Percentiles rank a stretch among this genome's conserved stretches.
Conservation (phyloP, 2,113 vertebrate species). For the Dromiciops gliroides region DNA sequence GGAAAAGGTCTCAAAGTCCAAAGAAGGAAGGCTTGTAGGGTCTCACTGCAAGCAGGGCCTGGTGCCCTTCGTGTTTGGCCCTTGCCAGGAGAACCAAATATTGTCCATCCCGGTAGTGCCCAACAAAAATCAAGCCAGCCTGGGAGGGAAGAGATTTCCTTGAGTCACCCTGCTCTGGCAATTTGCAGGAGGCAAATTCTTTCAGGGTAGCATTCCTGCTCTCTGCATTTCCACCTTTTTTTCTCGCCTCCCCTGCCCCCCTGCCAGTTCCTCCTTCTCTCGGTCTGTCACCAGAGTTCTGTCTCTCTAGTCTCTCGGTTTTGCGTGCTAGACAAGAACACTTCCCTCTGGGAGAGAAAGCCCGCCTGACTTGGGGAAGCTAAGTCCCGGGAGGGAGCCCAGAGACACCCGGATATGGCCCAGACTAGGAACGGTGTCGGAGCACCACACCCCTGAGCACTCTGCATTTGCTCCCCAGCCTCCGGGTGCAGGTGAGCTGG, state of each 20-base stretch:
- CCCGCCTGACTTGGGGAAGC: background rate
- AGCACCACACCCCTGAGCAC: background rate
- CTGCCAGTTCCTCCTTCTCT: background rate
- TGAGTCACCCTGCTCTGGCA: background rate
- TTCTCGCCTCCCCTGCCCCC: background rate
- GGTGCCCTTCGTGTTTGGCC: background rate
- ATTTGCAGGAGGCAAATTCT: background rate
- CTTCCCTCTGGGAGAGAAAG: background rate
- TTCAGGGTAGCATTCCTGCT: background rate
- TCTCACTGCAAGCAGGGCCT: background rate
- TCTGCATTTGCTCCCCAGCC: background rate
- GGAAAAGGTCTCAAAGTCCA: background rate
- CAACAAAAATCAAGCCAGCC: background rate
- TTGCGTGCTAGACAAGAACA: background rate
- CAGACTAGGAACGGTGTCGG: background rate
- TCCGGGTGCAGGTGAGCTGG: accelerated
- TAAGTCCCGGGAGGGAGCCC: background rate
- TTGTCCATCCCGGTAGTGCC: background rate
- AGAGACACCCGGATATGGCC: background rate
- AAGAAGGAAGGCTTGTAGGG: background rate
- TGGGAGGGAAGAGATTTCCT: background rate
- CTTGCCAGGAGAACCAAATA: background rate
- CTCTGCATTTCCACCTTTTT: background rate
- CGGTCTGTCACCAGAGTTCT: background rate
- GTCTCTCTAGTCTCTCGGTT: background rate